Conservation (phyloP, 2,888 invertebrate genomes). For the Neocrepidodera transversa region DNA sequence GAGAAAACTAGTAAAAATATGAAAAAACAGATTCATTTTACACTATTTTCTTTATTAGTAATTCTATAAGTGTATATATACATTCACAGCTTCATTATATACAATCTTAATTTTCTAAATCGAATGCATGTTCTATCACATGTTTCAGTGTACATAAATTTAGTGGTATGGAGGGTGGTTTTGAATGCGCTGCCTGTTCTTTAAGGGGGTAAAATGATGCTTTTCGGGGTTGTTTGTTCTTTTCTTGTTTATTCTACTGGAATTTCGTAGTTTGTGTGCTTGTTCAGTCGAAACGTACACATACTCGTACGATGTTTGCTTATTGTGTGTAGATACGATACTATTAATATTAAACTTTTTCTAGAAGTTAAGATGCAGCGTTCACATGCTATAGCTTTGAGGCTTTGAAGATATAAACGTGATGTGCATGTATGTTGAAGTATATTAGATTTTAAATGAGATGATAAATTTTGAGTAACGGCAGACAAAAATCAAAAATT, state of each 20-base stretch:
- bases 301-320: slow-evolving; percentile 13
- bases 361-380: not conserved
- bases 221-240: slow-evolving; percentile 11
- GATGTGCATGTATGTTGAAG: not conserved
- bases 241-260: slow-evolving; percentile 19
- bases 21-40: too few species aligned
- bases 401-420: not conserved
- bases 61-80: too few species aligned
- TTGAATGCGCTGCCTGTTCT: slow-evolving; percentile 3
- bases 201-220: not conserved
- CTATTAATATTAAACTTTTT: slow-evolving; percentile 23
- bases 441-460: not conserved
- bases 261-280: slow-evolving; percentile 16
- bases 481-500: too few species aligned
- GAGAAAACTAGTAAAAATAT: too few species aligned
- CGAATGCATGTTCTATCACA: too few species aligned
- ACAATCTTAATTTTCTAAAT: too few species aligned
- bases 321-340: slow-evolving; percentile 18
- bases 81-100: too few species aligned
- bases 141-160: not conserved
- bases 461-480: too few species aligned
- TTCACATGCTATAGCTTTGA: not conserved
- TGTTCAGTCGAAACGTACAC: slow-evolving; percentile 17
- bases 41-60: too few species aligned
- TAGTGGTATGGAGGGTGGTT: not conserved